A percentile compares a stretch with the other conserved stretches of the same genome.
These are phyloP conservation scores for Pseudopodoces humilis DNA, from an alignment of 2,113 vertebrate genomes.

Conservation along the genomic window DNA sequence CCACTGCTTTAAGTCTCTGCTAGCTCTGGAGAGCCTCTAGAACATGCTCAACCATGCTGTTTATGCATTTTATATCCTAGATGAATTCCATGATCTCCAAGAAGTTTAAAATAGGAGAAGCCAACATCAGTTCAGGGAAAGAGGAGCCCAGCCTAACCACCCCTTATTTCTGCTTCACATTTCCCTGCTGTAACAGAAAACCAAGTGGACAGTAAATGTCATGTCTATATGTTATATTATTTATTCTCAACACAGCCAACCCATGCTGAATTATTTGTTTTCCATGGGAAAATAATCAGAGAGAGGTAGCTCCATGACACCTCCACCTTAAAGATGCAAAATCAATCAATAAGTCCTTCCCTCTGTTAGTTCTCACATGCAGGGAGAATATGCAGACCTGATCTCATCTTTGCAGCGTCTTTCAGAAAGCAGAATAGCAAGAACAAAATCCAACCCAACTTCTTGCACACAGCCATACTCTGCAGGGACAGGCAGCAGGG, in stretches of 20 bases:
- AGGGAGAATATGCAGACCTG: neutral
- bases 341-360: neutral
- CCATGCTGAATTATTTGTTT: neutral
- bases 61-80: neutral
- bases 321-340: neutral
- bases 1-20: neutral
- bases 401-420: neutral
- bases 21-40: neutral
- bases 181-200: neutral
- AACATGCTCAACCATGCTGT: neutral
- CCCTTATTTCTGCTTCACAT: neutral
- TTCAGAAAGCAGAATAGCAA: neutral
- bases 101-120: neutral
- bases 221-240: neutral
- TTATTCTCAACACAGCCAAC: neutral
- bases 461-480: neutral
- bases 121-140: neutral
- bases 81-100: neutral
- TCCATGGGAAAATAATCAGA: rapidly evolving
- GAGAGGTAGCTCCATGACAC: neutral
- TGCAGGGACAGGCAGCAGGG: neutral
- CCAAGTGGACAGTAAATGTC: neutral
- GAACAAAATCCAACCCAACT: neutral
- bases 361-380: neutral
- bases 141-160: neutral